phyloP scores from a whole-genome alignment of 2,113 vertebrate genomes.

The Labrus mixtus region DNA sequence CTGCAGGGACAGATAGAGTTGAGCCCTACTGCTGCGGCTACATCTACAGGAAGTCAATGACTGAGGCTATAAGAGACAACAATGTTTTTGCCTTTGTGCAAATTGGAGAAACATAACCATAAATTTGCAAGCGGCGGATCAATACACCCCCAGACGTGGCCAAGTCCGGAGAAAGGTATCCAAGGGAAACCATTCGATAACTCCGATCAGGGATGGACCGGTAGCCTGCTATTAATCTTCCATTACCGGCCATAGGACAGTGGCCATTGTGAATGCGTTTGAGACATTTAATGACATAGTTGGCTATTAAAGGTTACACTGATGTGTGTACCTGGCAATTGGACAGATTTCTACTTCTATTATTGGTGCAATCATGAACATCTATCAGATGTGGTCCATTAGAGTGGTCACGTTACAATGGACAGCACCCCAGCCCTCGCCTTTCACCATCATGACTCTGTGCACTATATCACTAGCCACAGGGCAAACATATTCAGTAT shows the following conservation, averaged over 20 bases:
- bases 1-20: constrained; percentile 25
- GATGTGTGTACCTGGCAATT: constrained; percentile 55
- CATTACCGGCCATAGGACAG: constrained; percentile 58
- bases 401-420: constrained; percentile 66
- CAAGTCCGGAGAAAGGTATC: constrained; percentile 72
- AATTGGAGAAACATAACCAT: constrained; percentile 81
- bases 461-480: constrained; percentile 48
- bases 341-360: constrained; percentile 59
- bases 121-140: constrained; percentile 75
- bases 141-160: constrained; percentile 63
- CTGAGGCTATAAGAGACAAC: constrained; percentile 64
- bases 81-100: constrained; percentile 74
- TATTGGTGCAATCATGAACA: constrained; percentile 65
- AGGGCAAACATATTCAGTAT: constrained; percentile 56
- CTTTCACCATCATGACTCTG: constrained; percentile 55
- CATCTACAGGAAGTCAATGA: constrained; percentile 62
- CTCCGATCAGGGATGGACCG: constrained; percentile 58
- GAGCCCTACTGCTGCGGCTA: constrained; percentile 34
- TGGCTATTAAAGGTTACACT: constrained; percentile 52
- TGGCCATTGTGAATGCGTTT: constrained; percentile 9
- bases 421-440: constrained; percentile 42
- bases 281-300: constrained; percentile 62
- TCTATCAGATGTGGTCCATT: constrained; percentile 69
- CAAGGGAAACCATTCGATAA: constrained; percentile 75
- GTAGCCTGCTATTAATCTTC: constrained; percentile 69